phyloP scores from a whole-genome alignment of 2,888 invertebrate species.

The Girardia tigrina region DNA sequence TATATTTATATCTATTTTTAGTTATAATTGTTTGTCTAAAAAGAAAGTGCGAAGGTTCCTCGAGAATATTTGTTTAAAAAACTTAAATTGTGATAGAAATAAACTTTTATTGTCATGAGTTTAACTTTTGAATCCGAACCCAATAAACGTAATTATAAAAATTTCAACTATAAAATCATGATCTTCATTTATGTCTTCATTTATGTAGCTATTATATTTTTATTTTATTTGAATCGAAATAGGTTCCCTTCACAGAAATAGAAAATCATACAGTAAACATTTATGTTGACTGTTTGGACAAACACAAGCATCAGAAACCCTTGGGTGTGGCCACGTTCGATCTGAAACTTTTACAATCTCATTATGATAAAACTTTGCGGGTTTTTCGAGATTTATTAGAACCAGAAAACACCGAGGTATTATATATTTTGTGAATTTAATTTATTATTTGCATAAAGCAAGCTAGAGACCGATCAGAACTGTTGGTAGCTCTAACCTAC shows the following conservation, averaged over 20 bases:
- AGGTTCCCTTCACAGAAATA: not conserved
- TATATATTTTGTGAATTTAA: not conserved
- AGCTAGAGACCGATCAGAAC: constrained; percentile 7
- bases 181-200: no score
- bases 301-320: not conserved
- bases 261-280: not conserved
- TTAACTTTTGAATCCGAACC: no score
- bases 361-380: not conserved
- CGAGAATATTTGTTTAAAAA: no score
- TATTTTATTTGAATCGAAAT: no score
- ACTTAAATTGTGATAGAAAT: no score
- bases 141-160: no score
- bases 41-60: no score
- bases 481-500: constrained; percentile 26
- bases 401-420: not conserved
- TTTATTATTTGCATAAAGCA: not conserved
- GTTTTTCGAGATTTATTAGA: constrained; percentile 19
- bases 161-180: no score
- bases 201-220: no score
- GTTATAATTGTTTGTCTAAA: no score
- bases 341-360: not conserved
- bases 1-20: no score
- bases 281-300: not conserved
- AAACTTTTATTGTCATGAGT: no score
- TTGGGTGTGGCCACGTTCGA: not conserved